A percentile compares a stretch with the other conserved stretches of the same genome.
Evolutionary conservation across 2,888 invertebrate species (phyloP).

Genomic region (Nymphalis polychloros): DNA sequence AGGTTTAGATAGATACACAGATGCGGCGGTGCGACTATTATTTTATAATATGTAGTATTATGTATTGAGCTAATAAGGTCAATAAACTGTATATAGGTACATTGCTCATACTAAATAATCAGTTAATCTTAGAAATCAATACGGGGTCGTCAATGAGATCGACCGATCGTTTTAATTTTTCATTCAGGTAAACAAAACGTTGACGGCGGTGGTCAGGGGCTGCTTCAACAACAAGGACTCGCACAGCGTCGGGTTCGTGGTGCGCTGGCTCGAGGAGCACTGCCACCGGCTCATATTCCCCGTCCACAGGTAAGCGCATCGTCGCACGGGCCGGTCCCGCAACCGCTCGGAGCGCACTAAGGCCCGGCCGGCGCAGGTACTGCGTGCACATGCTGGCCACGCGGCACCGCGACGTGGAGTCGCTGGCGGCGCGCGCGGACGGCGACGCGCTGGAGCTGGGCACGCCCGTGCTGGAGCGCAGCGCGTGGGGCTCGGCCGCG

Average conservation of each 20-base stretch:
- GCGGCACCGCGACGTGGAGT: slow-evolving; percentile 79
- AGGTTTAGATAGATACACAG: too few relatives aligned
- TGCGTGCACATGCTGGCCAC: slow-evolving; percentile 78
- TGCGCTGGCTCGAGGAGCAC: slow-evolving; percentile 91
- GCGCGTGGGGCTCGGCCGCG: slow-evolving; percentile 52
- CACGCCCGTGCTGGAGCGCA: slow-evolving; percentile 86
- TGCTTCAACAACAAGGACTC: slow-evolving; percentile 90
- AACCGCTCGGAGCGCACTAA: background rate
- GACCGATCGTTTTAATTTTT: too few relatives aligned
- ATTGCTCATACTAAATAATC: too few relatives aligned
- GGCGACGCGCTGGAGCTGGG: slow-evolving; percentile 85
- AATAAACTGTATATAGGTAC: too few relatives aligned
- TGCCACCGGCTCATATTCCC: slow-evolving; percentile 88
- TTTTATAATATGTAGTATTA: too few relatives aligned
- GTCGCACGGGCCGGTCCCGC: background rate
- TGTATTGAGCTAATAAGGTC: too few relatives aligned
- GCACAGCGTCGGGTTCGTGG: slow-evolving; percentile 88
- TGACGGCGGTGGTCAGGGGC: slow-evolving; percentile 87
- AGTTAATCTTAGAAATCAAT: too few relatives aligned
- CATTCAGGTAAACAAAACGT: slow-evolving; percentile 84
- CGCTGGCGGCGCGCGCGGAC: slow-evolving; percentile 48
- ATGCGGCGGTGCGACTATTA: too few relatives aligned
- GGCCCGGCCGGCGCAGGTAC: slow-evolving; percentile 54
- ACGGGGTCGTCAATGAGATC: too few relatives aligned
- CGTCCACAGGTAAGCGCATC: slow-evolving; percentile 84